A percentile compares a stretch with the other conserved stretches of the same genome.
Evolutionary conservation across 2,113 vertebrate species (phyloP).

Genomic region (Tragelaphus strepsiceros): DNA sequence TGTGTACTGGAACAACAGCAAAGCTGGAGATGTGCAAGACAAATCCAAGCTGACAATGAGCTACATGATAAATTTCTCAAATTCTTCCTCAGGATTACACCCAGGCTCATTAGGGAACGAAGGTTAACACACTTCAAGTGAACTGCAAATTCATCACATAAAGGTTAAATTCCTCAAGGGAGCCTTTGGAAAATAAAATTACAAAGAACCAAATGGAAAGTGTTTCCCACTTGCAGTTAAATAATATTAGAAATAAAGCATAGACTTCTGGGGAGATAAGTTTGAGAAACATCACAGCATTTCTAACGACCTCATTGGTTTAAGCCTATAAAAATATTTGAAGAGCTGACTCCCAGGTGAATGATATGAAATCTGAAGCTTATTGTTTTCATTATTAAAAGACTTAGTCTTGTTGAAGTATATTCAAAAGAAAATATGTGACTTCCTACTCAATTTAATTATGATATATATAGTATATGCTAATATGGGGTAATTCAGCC

Average conservation of each 20-base stretch:
- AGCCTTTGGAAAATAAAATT: constrained; percentile 37
- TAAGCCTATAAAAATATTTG: neutral
- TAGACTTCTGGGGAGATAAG: neutral
- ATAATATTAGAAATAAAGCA: neutral
- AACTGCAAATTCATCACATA: constrained; percentile 58
- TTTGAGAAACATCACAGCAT: neutral
- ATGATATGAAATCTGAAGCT: neutral
- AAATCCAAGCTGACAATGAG: constrained; percentile 62
- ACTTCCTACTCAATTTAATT: neutral
- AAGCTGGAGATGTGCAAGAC: constrained; percentile 51
- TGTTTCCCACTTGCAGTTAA: constrained; percentile 23
- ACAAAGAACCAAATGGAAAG: constrained; percentile 31
- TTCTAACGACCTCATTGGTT: neutral
- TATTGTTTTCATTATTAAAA: neutral
- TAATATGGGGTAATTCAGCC: neutral
- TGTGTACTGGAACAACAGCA: constrained; percentile 67
- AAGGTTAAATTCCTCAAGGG: constrained; percentile 46
- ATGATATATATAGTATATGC: neutral
- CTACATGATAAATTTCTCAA: constrained; percentile 52
- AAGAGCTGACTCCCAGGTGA: neutral
- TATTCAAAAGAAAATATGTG: neutral
- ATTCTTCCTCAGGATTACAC: constrained; percentile 52
- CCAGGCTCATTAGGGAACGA: constrained; percentile 63
- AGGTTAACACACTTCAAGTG: constrained; percentile 39
- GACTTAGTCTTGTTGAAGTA: neutral